Base-by-base conservation (phyloP, 1,140 invertebrate species). In the Aphelenchoides besseyi region DNA sequence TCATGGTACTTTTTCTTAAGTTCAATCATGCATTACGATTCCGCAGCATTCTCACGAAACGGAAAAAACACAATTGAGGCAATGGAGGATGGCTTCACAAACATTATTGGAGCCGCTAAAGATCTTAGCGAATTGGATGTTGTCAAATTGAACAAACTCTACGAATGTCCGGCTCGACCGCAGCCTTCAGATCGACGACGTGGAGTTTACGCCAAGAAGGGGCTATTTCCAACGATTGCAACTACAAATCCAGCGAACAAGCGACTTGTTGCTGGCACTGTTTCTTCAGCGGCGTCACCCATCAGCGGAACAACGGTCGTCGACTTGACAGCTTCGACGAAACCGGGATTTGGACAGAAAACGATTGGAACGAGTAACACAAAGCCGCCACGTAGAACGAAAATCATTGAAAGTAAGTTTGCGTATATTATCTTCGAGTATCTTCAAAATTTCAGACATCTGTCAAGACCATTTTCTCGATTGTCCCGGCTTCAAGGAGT, bases 401-500 rank as follows among this genome's bases (percentile, higher is more conserved):
- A 59, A 59, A 28, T 59, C 26, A 59, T 33, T 23, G 18, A 59
- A 23, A 59, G 41, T 48, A 48, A 48, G 41, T 23, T 12, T 5
- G 5, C 5, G 55, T 59, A 8, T 59, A 23, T 59, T 59, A 23
- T 59, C 5, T 59, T 59, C 55, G 12, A 59, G 18, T 18, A 59
- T 8, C 55, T 5, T 8, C 55, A 8, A 29, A 28, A 29, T 33
- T 59, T 48, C 18, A 59, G 55, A 5, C 5, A 5, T 18, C 5
- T 83, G 81, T 61, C 64, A 77, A 35, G 81, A 83, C 64, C 82
- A 84, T 37, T 83, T 83, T 48, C 57, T 83, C n/a, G 81, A 83
- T 67, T 83, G 81, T 72, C 79, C 82, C 18, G 69, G 76, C n/a
- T 83, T 83, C 63, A 72, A 59, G 29, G 74, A 80, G 28, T 84